Evolutionary conservation across 2,113 vertebrate genomes (phyloP), one percentile per base, ranked within the genome.

Genomic region (Acinonyx jubatus): DNA sequence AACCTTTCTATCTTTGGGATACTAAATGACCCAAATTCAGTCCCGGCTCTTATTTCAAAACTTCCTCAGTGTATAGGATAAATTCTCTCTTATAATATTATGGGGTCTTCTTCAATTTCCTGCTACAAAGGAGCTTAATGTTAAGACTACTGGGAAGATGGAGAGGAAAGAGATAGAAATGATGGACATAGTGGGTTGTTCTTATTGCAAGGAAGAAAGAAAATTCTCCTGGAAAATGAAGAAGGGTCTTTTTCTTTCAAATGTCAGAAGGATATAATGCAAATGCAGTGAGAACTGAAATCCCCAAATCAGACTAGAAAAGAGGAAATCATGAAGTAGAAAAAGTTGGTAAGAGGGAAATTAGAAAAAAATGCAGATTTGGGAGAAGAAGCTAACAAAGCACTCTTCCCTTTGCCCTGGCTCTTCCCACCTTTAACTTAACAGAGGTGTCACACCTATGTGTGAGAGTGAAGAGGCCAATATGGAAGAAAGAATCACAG

Each of bases 261-360:
- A 57, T 14, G 4, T 89, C 25, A 63, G n/a, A 7, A 82, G 41
- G 38, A 88, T 83, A 80, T 61, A 36, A 89, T 61, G 94, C 7
- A 84, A 48, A 94, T 14, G 71, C 52, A 50, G 4, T 68, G 81
- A 93, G 78, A 97, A 95, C 21, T 3, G 27, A 97, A 94, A 91
- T 65, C 36, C 4, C 31, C 21, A 86, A 68, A 63, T 27, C 45
- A 92, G 38, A 23, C 7, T 55, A 23, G 57, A 48, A 93, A 96
- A 82, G 71, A 84, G 63, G 87, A 96, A 97, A 78, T 78, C 27
- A 73, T 66, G 31, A 96, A 96, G 71, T 29, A 71, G n/a, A 78
- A 86, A 89, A 68, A 13, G 25, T 36, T 33, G 7, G 5, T 81
- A 63, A 57, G 5, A 71, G 19, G 25, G 4, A 84, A 81, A 84